phyloP scores from a whole-genome alignment of 2,113 vertebrate species.

The Hippoglossus stenolepis region DNA sequence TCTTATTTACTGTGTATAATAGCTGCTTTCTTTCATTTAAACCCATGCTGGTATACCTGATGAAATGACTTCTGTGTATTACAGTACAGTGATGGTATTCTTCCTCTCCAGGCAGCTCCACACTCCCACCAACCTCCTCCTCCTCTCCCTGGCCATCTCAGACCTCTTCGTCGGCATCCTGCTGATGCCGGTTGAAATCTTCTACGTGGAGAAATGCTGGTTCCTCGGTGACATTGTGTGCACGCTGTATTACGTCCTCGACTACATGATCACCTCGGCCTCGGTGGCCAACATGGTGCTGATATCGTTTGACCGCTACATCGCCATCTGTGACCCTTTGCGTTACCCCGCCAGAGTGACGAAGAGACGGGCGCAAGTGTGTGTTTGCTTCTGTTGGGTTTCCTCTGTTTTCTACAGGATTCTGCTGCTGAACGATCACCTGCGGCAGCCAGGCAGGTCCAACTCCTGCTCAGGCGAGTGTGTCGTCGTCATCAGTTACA shows the following conservation, averaged over 20 bases:
- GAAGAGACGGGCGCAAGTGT: background rate
- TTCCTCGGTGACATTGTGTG: slow-evolving; percentile 38
- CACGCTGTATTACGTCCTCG: slow-evolving; percentile 53
- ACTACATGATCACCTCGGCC: slow-evolving; percentile 59
- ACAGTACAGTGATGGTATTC: background rate
- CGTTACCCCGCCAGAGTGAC: slow-evolving; percentile 47
- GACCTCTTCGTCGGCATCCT: slow-evolving; percentile 64
- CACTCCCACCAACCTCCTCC: slow-evolving; percentile 76
- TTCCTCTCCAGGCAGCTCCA: slow-evolving; percentile 76
- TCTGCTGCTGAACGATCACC: slow-evolving; percentile 23
- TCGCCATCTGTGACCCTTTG: slow-evolving; percentile 64
- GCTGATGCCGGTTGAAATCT: slow-evolving; percentile 52
- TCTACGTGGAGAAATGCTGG: slow-evolving; percentile 54
- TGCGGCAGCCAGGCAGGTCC: slow-evolving; percentile 29
- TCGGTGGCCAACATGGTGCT: slow-evolving; percentile 63
- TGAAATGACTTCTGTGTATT: background rate
- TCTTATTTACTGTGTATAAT: no score
- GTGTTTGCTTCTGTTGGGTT: slow-evolving; percentile 47
- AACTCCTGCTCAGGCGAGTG: slow-evolving; percentile 56
- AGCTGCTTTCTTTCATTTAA: no score
- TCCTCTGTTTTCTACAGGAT: slow-evolving; percentile 29
- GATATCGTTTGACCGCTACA: slow-evolving; percentile 67
- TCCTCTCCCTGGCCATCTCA: slow-evolving; percentile 71
- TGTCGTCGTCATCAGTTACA: slow-evolving; percentile 15
- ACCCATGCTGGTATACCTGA: background rate